Conservation (phyloP, 2,113 vertebrate genomes). For the Pygoscelis adeliae region DNA sequence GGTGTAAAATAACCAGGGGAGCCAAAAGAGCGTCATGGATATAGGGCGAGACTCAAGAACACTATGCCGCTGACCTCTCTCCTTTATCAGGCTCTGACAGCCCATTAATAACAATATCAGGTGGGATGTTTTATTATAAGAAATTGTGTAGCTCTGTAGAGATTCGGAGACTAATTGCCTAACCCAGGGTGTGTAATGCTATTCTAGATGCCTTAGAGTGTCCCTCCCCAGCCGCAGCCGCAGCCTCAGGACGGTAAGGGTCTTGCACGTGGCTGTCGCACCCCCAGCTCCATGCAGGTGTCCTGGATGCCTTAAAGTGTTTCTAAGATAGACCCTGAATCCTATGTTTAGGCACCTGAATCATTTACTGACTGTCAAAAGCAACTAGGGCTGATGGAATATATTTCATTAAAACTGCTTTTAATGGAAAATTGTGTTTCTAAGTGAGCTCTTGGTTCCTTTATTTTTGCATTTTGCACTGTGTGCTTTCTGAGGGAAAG, state of each 20-base stretch:
- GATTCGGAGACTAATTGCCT: not conserved
- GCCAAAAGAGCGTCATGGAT: not conserved
- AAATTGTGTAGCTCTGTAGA: not conserved
- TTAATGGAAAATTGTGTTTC: not conserved
- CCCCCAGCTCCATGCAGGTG: not conserved
- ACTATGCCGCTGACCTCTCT: not conserved
- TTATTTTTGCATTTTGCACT: not conserved
- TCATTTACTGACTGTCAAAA: not conserved
- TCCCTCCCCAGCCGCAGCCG: not conserved
- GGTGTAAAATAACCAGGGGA: not conserved
- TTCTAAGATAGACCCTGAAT: not conserved
- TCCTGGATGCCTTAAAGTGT: not conserved
- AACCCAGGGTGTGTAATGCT: not conserved
- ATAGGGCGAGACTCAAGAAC: not conserved
- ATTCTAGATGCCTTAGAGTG: not conserved
- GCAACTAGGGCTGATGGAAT: not conserved
- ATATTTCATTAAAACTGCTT: conserved; percentile 24
- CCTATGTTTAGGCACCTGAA: not conserved
- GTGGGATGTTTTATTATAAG: not conserved
- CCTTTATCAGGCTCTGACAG: not conserved
- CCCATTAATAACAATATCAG: not conserved
- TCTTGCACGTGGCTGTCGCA: not conserved
- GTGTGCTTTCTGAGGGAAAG: not conserved
- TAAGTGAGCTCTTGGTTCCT: not conserved
- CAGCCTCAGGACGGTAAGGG: not conserved